Evolutionary conservation across 2,797 vertebrate species (phyloP).

Genomic region (Diceros bicornis): DNA sequence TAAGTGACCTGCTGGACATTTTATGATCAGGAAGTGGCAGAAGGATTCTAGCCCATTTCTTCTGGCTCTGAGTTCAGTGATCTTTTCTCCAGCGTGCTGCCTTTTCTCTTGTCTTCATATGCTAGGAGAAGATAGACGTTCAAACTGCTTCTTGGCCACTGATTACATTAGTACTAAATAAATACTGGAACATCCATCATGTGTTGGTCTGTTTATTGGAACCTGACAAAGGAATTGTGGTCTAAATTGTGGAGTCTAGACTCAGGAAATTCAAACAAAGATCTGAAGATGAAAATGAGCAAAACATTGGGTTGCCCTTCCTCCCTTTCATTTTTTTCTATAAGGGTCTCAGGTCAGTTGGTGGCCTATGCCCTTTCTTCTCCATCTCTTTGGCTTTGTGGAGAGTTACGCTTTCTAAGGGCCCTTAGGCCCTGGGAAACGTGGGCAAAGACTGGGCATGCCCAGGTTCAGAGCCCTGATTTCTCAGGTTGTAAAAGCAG

Average conservation of each 20-base stretch:
- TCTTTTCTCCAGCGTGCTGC: background rate
- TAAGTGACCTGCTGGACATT: background rate
- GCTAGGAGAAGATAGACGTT: background rate
- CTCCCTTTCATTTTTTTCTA: conserved; percentile 16
- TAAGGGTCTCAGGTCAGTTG: background rate
- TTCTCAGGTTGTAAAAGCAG: conserved; percentile 58
- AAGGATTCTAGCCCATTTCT: background rate
- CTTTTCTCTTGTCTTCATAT: conserved; percentile 13
- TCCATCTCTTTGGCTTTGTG: background rate
- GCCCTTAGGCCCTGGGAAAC: background rate
- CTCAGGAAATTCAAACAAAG: conserved; percentile 29
- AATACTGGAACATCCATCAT: background rate
- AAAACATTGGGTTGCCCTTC: background rate
- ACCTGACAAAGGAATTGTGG: background rate
- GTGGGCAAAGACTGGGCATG: background rate
- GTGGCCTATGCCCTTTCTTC: background rate
- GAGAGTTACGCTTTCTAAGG: background rate
- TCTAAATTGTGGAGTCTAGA: background rate
- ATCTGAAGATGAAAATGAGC: conserved; percentile 22
- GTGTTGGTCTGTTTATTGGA: background rate
- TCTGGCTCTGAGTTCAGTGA: background rate
- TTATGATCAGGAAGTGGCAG: background rate
- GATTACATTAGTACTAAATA: conserved; percentile 8
- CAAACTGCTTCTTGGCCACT: background rate
- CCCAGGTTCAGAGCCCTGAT: background rate